A percentile compares a stretch with the other conserved stretches of the same genome.
These are phyloP conservation scores for Perodicticus potto DNA, from an alignment of 2,797 vertebrate genomes.

Conservation along the genomic window DNA sequence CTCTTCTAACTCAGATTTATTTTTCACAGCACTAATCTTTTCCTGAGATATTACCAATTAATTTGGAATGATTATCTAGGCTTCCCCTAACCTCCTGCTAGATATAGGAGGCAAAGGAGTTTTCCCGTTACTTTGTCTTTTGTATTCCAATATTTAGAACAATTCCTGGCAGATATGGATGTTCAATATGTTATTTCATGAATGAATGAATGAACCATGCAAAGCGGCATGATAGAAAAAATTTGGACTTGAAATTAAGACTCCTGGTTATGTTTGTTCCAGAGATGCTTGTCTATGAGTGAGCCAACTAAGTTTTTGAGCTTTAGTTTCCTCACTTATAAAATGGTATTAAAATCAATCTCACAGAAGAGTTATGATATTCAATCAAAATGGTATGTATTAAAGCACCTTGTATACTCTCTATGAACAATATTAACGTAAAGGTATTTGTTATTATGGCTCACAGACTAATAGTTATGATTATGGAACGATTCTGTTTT, in stretches of 20 bases:
- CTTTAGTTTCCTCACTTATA: neutral
- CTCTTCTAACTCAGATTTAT: neutral
- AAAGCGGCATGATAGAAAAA: neutral
- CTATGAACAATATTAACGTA: slow-evolving; percentile 20
- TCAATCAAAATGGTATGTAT: neutral
- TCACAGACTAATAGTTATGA: slow-evolving; percentile 18
- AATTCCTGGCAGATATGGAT: neutral
- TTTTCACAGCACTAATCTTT: slow-evolving; percentile 38
- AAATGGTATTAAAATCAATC: neutral
- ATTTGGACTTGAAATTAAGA: slow-evolving; percentile 44
- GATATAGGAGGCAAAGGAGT: neutral
- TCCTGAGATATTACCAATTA: neutral
- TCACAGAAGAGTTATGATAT: neutral
- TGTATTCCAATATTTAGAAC: neutral
- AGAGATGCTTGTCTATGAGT: neutral
- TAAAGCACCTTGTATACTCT: neutral
- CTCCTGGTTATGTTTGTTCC: slow-evolving; percentile 34
- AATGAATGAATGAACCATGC: neutral
- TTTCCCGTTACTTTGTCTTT: neutral
- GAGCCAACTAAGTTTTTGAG: slow-evolving; percentile 13
- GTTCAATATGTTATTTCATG: neutral
- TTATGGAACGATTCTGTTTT: neutral
- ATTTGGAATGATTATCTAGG: neutral
- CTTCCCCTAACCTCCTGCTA: neutral
- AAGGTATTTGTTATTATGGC: neutral